Base-by-base conservation (phyloP, 1,140 invertebrate genomes). In the Oryctes rhinoceros region DNA sequence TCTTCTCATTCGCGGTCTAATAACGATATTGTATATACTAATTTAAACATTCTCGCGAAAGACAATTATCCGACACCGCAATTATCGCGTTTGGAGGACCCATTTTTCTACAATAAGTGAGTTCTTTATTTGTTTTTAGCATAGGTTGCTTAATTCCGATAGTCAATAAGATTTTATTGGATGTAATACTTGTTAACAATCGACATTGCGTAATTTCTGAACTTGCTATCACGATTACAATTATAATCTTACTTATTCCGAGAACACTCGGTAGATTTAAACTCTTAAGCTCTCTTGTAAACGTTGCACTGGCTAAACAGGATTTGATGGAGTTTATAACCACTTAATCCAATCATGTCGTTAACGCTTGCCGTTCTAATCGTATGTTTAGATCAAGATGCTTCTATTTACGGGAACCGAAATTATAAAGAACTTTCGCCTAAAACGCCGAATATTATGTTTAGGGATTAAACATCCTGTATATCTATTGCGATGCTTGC, bases 61-160 rank as follows among this genome's bases (percentile, higher is more conserved):
- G 65, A 67, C 65, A 67, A 67, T 62, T 62, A 62, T 62, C 7
- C 53, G 1, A 5, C 13, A 15, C 7, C 20, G 5, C 78, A 79
- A 79, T 79, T 79, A 79, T 71, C 78, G 74, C 78, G 47, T 79
- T 79, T 74, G 15, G 71, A 80, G 71, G 71, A 80, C 79, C 79
- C 20, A 76, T 53, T 80, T 80, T 44, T 75, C 18, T 65, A 71
- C 39, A 44, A 75, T 53, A 47, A 62, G 62, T 44, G 20, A 71
- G 79, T 76, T 80, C 71, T 80, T 75, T 80, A 76, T 76, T 80
- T 80, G 49, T 49, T 80, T 53, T 76, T 76, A 71, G 37, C 79
- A 30, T 30, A 5, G 11, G 20, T 48, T 30, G 13, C 18, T 76
- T 80, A 80, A 80, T 80, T 76, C 35, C 49, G 37, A 80, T 65